A percentile compares a stretch with the other conserved stretches of the same genome.
Evolutionary conservation across 2,888 invertebrate genomes (phyloP).

Genomic region (Chrysolina oricalcia): DNA sequence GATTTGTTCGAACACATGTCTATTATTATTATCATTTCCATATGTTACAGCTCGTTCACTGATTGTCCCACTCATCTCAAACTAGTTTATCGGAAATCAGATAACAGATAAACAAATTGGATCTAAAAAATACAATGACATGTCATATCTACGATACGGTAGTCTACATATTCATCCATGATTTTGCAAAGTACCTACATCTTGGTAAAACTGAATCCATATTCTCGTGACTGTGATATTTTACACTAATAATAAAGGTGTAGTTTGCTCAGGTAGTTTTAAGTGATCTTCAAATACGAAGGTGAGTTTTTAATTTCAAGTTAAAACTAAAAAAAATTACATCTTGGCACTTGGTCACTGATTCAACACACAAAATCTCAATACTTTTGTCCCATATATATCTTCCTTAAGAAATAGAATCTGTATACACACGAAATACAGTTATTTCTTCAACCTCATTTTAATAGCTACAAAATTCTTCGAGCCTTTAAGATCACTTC

Average conservation of each 20-base stretch:
- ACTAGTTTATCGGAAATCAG: constrained; percentile 1
- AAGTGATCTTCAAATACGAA: background rate
- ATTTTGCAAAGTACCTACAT: background rate
- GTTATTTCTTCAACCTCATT: too few relatives aligned
- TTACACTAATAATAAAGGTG: background rate
- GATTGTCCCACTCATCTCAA: background rate
- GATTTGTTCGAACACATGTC: too few relatives aligned
- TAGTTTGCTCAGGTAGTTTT: background rate
- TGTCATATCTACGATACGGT: background rate
- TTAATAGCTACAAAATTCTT: too few relatives aligned
- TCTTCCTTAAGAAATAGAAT: too few relatives aligned
- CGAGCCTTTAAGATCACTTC: too few relatives aligned
- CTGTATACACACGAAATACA: too few relatives aligned
- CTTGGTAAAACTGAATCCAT: background rate
- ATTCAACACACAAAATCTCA: too few relatives aligned
- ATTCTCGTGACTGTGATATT: background rate
- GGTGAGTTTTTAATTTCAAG: too few relatives aligned
- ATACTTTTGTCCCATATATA: too few relatives aligned
- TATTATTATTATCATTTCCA: too few relatives aligned
- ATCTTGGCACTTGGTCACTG: too few relatives aligned
- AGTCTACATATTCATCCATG: background rate
- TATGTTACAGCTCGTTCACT: background rate
- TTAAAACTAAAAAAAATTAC: too few relatives aligned
- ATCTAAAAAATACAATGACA: background rate
- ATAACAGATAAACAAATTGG: constrained; percentile 1